Base-by-base conservation (phyloP, 2,888 invertebrate genomes). In the Rapana venosa region DNA sequence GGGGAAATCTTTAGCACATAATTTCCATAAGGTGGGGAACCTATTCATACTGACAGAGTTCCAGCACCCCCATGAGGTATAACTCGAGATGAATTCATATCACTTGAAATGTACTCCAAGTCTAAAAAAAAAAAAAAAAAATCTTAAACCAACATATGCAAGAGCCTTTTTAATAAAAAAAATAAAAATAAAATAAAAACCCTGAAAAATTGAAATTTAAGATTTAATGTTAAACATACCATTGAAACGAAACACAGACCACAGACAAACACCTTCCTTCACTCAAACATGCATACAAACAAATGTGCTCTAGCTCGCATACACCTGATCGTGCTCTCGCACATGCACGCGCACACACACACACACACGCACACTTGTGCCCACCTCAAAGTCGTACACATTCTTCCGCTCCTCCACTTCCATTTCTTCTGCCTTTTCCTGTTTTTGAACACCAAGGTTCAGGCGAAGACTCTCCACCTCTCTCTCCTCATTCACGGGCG, bases 361-460 rank as follows among this genome's bases (percentile, higher is more conserved):
- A 15, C 66, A 66, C 66, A 26, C 66, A 66, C 66, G 13, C n/a
- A n/a, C 13, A 32, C 13, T 81, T 30, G 17, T 17, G 32, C 61
- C 32, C n/a, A n/a, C 94, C 90, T 94, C 92, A 92, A 94, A 94
- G 74, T 93, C 93, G 90, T 94, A 94, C 22, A 94, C 92, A 81
- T 93, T 94, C 90, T 93, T 92, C 84, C 92, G 85, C 61, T 93
- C 92, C 90, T 94, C 93, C 70, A 92, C 88, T 32, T 94, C 93
- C 91, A 94, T 92, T 58, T 93, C 92, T 74, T 93, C 92, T 11
- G 94, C 92, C 77, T 93, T 94, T 81, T 93, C 93, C 88, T 94
- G 93, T 32, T 95, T 95, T 89, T 94, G 94, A 61, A 94, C 92
- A 84, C 95, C 94, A 4, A 95, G 92, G 90, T 95, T 94, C 13